Evolutionary conservation across 2,113 vertebrate species (phyloP).

Genomic region (Brachypodius melanocephalos): DNA sequence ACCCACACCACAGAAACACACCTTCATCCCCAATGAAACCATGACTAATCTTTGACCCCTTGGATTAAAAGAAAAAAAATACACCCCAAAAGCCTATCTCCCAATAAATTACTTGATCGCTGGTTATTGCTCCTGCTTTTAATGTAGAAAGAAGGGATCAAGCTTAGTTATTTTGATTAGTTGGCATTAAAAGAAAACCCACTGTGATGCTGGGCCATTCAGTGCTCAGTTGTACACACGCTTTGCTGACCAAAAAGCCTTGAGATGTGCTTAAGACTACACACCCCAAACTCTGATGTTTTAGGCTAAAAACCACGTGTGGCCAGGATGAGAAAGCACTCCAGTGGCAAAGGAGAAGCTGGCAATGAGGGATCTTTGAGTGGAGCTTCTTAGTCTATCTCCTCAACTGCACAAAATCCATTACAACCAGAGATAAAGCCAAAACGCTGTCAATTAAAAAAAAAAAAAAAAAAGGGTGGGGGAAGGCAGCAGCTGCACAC

Average conservation of each 20-base stretch:
- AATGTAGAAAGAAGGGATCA: not conserved
- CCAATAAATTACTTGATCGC: not conserved
- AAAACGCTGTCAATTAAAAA: not conserved
- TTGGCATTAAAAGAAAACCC: not conserved
- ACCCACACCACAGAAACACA: not conserved
- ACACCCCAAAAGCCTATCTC: not conserved
- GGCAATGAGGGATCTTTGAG: accelerated
- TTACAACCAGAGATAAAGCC: not conserved
- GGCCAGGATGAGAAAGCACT: not conserved
- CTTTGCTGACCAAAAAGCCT: not conserved
- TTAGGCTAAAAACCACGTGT: not conserved
- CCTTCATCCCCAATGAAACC: not conserved
- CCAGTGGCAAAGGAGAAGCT: not conserved
- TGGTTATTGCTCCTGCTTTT: not conserved
- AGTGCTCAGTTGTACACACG: accelerated
- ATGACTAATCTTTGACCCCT: not conserved
- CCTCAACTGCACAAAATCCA: not conserved
- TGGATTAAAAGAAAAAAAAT: not conserved
- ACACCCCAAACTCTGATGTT: not conserved
- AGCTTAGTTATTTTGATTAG: not conserved
- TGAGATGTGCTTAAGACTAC: not conserved
- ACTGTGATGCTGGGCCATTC: not conserved
- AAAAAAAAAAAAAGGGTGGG: accelerated
- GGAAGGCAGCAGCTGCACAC: not conserved
- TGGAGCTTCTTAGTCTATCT: not conserved